Evolutionary conservation across 2,888 invertebrate species (phyloP), one percentile per base, ranked within the genome.

Genomic region (Lochmaea crataegi): DNA sequence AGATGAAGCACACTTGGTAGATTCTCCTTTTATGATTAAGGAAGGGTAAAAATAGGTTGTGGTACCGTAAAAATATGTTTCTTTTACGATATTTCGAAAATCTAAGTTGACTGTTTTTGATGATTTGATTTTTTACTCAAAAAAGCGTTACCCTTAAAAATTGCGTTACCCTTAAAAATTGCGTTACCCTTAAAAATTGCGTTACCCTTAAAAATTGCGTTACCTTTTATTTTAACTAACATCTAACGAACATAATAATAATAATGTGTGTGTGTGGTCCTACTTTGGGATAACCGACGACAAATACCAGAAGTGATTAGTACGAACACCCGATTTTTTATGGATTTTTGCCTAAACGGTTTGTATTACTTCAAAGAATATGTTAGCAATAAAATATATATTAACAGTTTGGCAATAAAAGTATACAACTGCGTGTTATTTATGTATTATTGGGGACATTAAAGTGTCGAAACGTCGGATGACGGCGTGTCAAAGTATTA

Each of bases 251-350:
- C 32, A 38, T 9, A 38, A 45, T 45, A 12, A 12, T 4, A 45
- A 12, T 3, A n/a, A n/a, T 1, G 18, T 53, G 16, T 42, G 61
- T 38, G 60, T 63, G 61, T 63, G 61, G 61, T 63, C 61, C 42
- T 18, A 56, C 14, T 60, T 60, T n/a, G 11, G 42, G 12, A 42
- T 63, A 42, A 16, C 42, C 61, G 16, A 60, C n/a, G 41, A 41
- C n/a, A 42, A 41, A 63, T 41, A 63, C 61, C 61, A 63, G 61
- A 63, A 63, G 61, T 63, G 61, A 42, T 42, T 63, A 63, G 61
- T 38, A 38, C 32, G 32, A 63, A 63, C 38, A 63, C 61, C 42
- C 38, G 18, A 63, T n/a, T 42, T 63, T 61, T 63, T 42, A 63
- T 63, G 42, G 38, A 60, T 63, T 63, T 63, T 63, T 41, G 61